Conservation (phyloP, 2,797 vertebrate species). For the Sciurus carolinensis region DNA sequence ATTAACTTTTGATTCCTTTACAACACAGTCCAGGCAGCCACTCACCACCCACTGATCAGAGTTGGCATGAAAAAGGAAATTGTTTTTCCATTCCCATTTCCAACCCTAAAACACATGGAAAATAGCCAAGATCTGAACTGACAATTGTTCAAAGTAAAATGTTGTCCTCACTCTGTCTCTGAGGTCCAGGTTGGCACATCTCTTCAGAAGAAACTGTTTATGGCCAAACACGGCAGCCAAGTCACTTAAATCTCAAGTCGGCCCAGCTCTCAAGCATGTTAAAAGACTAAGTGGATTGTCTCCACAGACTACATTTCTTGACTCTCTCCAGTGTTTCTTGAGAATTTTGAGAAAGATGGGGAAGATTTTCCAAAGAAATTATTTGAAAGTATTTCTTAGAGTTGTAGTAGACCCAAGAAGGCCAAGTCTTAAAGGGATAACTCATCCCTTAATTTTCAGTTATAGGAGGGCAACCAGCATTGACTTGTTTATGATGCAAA, state of each 20-base stretch:
- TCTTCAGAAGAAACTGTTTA: fast-evolving
- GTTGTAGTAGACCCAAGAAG: background rate
- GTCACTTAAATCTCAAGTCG: background rate
- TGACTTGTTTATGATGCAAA: background rate
- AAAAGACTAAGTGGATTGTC: background rate
- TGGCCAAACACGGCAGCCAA: fast-evolving
- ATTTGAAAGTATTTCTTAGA: background rate
- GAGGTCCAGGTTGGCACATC: background rate
- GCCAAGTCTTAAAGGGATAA: background rate
- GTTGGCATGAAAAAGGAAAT: background rate
- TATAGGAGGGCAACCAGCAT: background rate
- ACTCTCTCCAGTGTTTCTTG: background rate
- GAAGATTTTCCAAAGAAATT: background rate
- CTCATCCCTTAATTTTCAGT: background rate
- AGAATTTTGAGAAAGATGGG: background rate
- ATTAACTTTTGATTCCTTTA: background rate
- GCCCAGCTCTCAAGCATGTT: fast-evolving
- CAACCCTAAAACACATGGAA: background rate
- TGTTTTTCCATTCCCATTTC: background rate
- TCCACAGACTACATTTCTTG: no score
- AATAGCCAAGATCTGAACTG: background rate
- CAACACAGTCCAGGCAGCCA: background rate
- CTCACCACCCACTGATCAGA: background rate
- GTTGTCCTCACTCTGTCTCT: fast-evolving
- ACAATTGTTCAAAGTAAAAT: fast-evolving